These are phyloP conservation scores for Asobara japonica DNA, from an alignment of 1,140 invertebrate species.

Conservation along the genomic window DNA sequence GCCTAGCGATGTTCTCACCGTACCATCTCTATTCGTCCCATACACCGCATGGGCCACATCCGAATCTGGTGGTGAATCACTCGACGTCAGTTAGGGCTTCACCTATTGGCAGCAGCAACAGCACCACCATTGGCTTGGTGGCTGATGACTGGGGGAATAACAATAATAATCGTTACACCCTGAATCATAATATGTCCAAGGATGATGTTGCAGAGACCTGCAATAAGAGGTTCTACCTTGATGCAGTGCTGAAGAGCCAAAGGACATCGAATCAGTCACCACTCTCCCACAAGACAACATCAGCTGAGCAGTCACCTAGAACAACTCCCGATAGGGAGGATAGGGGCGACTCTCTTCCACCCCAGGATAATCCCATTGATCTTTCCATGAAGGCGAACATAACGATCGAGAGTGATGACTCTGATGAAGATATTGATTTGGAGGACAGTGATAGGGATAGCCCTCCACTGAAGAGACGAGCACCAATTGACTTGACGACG, in stretches of 20 bases:
- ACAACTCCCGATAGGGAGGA: slow-evolving; percentile 30
- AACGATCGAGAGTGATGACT: slow-evolving; percentile 61
- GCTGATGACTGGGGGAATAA: slow-evolving; percentile 42
- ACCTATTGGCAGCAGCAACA: slow-evolving; percentile 31
- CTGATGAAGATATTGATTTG: slow-evolving; percentile 56
- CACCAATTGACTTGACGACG: slow-evolving; percentile 74
- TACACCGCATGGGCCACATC: no score
- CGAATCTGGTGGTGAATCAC: slow-evolving; percentile 67
- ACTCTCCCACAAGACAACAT: slow-evolving; percentile 42
- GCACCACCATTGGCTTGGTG: slow-evolving; percentile 14
- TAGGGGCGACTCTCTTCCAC: slow-evolving; percentile 32
- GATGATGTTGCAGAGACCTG: slow-evolving; percentile 65
- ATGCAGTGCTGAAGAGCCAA: slow-evolving; percentile 77
- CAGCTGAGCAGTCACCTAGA: slow-evolving; percentile 47
- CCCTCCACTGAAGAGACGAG: slow-evolving; percentile 67
- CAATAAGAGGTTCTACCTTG: slow-evolving; percentile 76
- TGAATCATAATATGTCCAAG: slow-evolving; percentile 51
- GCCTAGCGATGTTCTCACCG: slow-evolving; percentile 70
- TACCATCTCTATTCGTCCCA: slow-evolving; percentile 49
- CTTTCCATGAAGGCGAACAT: slow-evolving; percentile 71
- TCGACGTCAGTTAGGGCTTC: slow-evolving; percentile 55
- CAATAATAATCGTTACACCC: slow-evolving; percentile 70
- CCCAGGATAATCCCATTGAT: slow-evolving; percentile 60
- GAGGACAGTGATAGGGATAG: slow-evolving; percentile 67
- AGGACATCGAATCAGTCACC: slow-evolving; percentile 52